Base-by-base conservation (phyloP, 2,797 vertebrate genomes). In the Myotis findleyi region DNA sequence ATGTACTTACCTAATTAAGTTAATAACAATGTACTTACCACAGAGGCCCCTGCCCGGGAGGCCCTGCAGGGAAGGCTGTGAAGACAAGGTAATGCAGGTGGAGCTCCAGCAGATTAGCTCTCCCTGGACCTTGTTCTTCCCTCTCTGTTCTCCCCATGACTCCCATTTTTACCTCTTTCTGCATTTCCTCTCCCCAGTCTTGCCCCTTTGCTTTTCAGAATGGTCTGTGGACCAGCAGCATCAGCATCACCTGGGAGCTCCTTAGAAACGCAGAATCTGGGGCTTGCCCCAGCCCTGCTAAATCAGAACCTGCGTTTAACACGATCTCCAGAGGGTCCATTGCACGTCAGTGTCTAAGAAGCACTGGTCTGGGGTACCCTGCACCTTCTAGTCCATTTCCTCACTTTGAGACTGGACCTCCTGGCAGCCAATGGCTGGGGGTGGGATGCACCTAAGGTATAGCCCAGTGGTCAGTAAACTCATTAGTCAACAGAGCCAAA, bases 121-220 rank as follows among this genome's bases (percentile, higher is more conserved):
- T 25, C 72, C 49, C 62, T 72, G 53, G 57, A 73, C 51, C 55
- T 59, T 16, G 41, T 49, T 23, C 69, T 33, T 71, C 20, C 6
- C 1, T 3, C 38, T 0, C 2, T 21, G 14, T 53, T 17, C 76
- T 62, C 27, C 16, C 55, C 16, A 0, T 47, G 20, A 13, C 20
- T 33, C 44, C 47, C 30, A 5, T 47, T 25, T 57, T 33, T 20
- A 8, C 44, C 9, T 33, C 20, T 27, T 30, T 55, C 72, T 73
- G n/a, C 13, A 27, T 38, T 44, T 57, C 3, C 41, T 21, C 23
- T 80, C 59, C 38, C 57, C 44, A 5, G 66, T 25, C 75, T 49
- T 85, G 47, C 30, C 51, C 47, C 38, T 44, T 84, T 90, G 64
- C 68, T 53, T n/a, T 47, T 95, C 47, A 53, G 14, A 84, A 36